Evolutionary conservation across 1,140 invertebrate species (phyloP), one percentile per base, ranked within the genome.

Genomic region (Orchesella cincta): DNA sequence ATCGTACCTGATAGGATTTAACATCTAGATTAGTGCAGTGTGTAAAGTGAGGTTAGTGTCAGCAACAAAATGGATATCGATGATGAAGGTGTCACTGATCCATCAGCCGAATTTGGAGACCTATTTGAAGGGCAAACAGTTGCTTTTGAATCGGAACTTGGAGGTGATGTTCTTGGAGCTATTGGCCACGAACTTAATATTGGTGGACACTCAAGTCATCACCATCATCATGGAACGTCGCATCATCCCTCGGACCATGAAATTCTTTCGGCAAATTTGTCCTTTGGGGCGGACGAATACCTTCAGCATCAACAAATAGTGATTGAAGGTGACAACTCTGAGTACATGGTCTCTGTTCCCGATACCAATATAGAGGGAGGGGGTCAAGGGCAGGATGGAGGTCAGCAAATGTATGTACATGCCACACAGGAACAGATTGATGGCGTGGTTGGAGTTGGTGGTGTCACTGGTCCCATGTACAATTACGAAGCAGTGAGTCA

Each of bases 71-170:
- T 67, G 62, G 62, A 67, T 31, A 67, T 67, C 18, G 71, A 73
- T 18, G 71, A 73, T 5, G 71, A 73, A 8, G 39, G 34, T 3
- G 35, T 73, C 33, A 39, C 34, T 5, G 39, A 73, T 73, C 35
- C 71, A 14, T 8, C 34, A 14, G 34, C 71, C 14, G 35, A 73
- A 46, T 73, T 73, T 29, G 71, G 71, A 39, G 71, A 73, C 2
- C 26, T 73, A 29, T 73, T 73, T 35, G 71, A 73, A 73, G 71
- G 71, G 3, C 71, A 73, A 51, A 73, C 71, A 14, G 71, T 51
- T 8, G 34, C 39, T 36, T 73, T 73, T 51, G 71, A 73, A 39
- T 39, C 14, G 14, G 62, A 31, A 31, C 62, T 67, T n/a, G 52
- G 23, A n/a, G 52, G 52, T 5, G 62, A 67, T 23, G 54, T n/a